Evolutionary conservation across 2,113 vertebrate species (phyloP), one percentile per base, ranked within the genome.

Genomic region (Heteronetta atricapilla): DNA sequence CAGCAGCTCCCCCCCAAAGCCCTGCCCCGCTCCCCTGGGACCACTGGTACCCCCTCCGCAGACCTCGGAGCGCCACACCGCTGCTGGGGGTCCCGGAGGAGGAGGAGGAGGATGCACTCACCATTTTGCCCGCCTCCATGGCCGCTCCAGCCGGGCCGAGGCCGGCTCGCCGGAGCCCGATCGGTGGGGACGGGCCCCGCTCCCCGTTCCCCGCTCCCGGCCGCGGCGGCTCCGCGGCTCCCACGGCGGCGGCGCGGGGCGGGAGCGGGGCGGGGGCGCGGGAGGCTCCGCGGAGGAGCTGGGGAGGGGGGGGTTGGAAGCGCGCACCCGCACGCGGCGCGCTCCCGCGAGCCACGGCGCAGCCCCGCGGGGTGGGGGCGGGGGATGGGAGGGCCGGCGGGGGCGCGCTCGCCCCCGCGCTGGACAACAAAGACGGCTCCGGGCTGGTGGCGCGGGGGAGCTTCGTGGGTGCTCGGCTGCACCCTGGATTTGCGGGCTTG

Each of bases 41-140:
- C 46, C 46, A 21, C 46, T 21, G 46, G 46, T 48, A 10, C 20
- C 46, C 20, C 46, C 33, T 33, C 60, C 60, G 36, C 60, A 38
- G 60, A 36, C 60, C 60, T 16, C 25, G 34, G 60, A 63, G 25
- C 36, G 34, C 34, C 7, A 36, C 36, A 38, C 60, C 34, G 34
- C 25, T 11, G 23, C 60, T 50, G 50, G 60, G 60, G 36, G 23
- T 23, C 34, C 60, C 26, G 15, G 53, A 55, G 53, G 53, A 55
- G 15, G 53, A 55, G 53, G 53, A 55, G 33, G 58, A 38, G 60
- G 60, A 63, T 63, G 60, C 60, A 97, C 98, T 98, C 96, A 98
- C 98, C 97, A 98, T 96, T 96, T 98, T 98, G 97, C 96, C 95
- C 96, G 97, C 95, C 82, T 98, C 98, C 98, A 98, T 98, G 96